Conservation (phyloP, 2,888 invertebrate species). For the Mechanitis messenoides region DNA sequence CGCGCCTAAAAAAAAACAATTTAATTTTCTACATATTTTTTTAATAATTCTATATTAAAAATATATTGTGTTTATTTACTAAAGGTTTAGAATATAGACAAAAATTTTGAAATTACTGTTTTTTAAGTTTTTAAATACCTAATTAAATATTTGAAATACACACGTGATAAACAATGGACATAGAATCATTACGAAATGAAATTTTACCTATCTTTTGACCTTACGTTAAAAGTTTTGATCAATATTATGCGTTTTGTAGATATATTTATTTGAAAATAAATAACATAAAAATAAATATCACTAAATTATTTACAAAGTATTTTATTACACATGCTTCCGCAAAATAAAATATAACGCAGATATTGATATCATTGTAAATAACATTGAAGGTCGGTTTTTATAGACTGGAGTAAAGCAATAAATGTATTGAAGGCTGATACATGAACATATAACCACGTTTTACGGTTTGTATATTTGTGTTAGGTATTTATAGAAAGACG, state of each 20-base stretch:
- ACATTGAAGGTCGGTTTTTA: slow-evolving; percentile 1
- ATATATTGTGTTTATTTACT: too few relatives aligned
- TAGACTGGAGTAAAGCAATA: neutral
- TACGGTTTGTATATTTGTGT: slow-evolving; percentile 1
- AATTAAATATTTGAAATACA: neutral
- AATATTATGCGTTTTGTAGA: neutral
- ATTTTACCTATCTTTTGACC: neutral
- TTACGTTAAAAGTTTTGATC: neutral
- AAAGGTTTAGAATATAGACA: too few relatives aligned
- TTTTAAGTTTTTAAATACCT: neutral
- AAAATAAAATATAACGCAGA: neutral
- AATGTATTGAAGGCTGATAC: slow-evolving; percentile 2
- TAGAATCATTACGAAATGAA: too few relatives aligned
- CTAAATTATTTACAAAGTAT: neutral
- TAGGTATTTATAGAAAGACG: slow-evolving; percentile 1
- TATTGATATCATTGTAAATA: slow-evolving; percentile 2
- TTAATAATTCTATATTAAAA: too few relatives aligned
- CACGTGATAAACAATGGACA: too few relatives aligned
- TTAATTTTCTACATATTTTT: neutral
- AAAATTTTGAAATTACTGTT: neutral
- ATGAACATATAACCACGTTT: neutral
- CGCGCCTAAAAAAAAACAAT: slow-evolving; percentile 47
- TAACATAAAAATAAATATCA: neutral
- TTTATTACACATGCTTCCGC: neutral
- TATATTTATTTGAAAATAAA: neutral